Percentiles rank a stretch among this genome's conserved stretches.
phyloP scores from a whole-genome alignment of 2,888 invertebrate genomes.

The Limnephilus rhombicus region DNA sequence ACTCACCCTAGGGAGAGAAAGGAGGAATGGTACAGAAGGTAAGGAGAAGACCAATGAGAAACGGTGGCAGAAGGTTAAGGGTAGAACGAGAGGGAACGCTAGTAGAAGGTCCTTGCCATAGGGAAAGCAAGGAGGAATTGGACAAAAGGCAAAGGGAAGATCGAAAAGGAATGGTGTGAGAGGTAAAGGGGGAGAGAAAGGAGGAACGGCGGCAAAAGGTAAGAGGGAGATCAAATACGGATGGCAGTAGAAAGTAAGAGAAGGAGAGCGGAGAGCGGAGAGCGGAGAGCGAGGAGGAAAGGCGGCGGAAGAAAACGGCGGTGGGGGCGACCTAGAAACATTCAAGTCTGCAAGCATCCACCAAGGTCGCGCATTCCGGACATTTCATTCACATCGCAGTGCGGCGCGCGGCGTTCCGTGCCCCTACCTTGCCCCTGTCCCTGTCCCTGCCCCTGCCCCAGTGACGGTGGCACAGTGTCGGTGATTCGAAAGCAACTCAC shows the following conservation, averaged over 20 bases:
- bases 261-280: neutral
- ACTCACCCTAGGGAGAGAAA: too few relatives aligned
- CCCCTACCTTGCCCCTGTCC: neutral
- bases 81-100: too few relatives aligned
- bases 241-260: neutral
- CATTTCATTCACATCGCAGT: slow-evolving; percentile 65
- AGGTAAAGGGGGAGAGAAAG: too few relatives aligned
- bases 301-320: neutral
- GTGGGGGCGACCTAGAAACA: slow-evolving; percentile 60
- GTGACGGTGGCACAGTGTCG: neutral
- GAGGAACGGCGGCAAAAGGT: too few relatives aligned
- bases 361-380: slow-evolving; percentile 66
- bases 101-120: too few relatives aligned
- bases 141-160: too few relatives aligned
- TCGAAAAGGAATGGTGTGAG: too few relatives aligned
- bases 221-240: too few relatives aligned
- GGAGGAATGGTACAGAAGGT: too few relatives aligned
- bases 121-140: neutral
- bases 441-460: too few relatives aligned
- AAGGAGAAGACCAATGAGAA: too few relatives aligned
- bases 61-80: too few relatives aligned
- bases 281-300: slow-evolving; percentile 16
- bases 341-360: slow-evolving; percentile 41
- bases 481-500: neutral
- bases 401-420: slow-evolving; percentile 45